Conservation (phyloP, 1,140 invertebrate genomes). For the Cydia pomonella region DNA sequence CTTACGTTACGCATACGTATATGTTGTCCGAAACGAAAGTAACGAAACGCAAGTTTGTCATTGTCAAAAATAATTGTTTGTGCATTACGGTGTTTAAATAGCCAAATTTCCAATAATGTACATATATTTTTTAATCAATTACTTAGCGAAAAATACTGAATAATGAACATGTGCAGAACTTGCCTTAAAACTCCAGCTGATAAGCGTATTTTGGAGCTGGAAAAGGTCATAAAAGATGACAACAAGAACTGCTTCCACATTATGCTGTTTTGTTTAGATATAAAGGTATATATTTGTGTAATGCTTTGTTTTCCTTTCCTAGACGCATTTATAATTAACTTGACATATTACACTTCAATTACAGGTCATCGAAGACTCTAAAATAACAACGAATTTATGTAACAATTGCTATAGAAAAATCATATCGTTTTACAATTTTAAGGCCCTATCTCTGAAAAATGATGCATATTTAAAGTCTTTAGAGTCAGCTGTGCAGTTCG, state of each 20-base stretch:
- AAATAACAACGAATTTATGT: constrained; percentile 57
- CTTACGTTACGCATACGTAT: too few species aligned
- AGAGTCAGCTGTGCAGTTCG: not conserved
- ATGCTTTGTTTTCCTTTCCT: not conserved
- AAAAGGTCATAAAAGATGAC: constrained; percentile 44
- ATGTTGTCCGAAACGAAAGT: too few species aligned
- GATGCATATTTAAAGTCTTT: constrained; percentile 52
- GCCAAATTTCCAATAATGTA: too few species aligned
- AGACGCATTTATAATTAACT: not conserved
- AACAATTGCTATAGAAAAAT: constrained; percentile 58
- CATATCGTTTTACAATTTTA: constrained; percentile 60
- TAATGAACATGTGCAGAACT: constrained; percentile 51
- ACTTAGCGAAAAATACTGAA: constrained; percentile 14
- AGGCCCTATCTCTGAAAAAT: constrained; percentile 54
- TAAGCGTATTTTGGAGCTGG: constrained; percentile 53
- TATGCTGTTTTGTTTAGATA: constrained; percentile 62
- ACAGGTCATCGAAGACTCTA: constrained; percentile 49
- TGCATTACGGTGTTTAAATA: too few species aligned
- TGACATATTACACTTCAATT: constrained; percentile 35
- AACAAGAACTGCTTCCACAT: constrained; percentile 51
- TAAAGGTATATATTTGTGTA: constrained; percentile 49
- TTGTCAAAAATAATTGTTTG: too few species aligned
- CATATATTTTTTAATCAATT: not conserved
- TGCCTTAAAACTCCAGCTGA: constrained; percentile 46
- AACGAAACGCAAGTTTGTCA: too few species aligned